Percentiles rank a stretch among this genome's conserved stretches.
Conservation (phyloP, 2,797 vertebrate species). For the Oreochromis mossambicus region DNA sequence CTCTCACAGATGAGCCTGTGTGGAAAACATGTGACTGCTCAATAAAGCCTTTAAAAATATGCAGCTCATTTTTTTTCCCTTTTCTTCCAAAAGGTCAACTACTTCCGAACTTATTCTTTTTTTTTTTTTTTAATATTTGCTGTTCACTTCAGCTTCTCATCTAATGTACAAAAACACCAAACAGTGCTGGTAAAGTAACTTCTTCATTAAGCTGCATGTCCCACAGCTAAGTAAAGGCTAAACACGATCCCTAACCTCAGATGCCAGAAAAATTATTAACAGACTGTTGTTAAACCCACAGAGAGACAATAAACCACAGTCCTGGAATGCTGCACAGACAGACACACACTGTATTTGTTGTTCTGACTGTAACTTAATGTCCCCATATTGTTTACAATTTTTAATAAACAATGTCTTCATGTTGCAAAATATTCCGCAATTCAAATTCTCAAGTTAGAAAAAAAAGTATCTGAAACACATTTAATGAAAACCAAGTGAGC, state of each 20-base stretch:
- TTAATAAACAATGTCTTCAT: background rate
- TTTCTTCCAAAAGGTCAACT: background rate
- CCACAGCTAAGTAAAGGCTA: background rate
- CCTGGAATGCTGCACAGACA: background rate
- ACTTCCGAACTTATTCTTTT: background rate
- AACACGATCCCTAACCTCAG: background rate
- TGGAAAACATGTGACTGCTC: background rate
- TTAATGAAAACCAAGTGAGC: background rate
- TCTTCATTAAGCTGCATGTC: background rate
- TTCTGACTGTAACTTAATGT: background rate
- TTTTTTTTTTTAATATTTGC: background rate
- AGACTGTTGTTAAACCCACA: background rate
- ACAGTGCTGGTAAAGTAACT: background rate
- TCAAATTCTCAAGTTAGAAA: background rate
- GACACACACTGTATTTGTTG: background rate
- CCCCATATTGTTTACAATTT: background rate
- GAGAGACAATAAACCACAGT: background rate
- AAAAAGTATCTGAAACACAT: background rate
- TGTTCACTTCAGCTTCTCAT: background rate
- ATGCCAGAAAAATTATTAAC: slow-evolving; percentile 12
- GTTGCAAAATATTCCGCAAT: background rate
- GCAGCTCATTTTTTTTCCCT: background rate
- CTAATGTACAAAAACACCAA: rapidly evolving
- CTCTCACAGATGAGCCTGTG: background rate
- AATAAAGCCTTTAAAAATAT: background rate